phyloP scores from a whole-genome alignment of 2,797 vertebrate genomes.

The Heterohyrax brucei region DNA sequence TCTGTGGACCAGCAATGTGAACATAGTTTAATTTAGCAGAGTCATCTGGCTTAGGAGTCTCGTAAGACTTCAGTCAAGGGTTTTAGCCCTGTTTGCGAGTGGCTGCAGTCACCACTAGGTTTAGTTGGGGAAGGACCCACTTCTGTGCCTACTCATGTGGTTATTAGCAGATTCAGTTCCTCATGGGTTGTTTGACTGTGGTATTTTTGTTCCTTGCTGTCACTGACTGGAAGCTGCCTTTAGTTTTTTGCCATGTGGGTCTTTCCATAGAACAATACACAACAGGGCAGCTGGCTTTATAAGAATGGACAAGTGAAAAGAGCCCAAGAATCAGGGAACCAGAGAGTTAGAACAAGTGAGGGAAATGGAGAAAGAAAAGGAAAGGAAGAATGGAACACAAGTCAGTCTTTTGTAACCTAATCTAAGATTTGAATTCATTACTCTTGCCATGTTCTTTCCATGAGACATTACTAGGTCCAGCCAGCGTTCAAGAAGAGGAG shows the following conservation, averaged over 20 bases:
- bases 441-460: background rate
- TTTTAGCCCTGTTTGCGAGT: too few relatives aligned
- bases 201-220: background rate
- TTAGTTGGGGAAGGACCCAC: background rate
- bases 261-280: background rate
- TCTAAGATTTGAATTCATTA: background rate
- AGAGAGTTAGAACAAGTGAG: background rate
- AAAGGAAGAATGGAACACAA: background rate
- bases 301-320: background rate
- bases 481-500: background rate
- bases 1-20: background rate
- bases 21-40: background rate
- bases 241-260: background rate
- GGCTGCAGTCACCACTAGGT: background rate
- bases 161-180: background rate
- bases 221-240: background rate
- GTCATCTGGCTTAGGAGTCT: background rate
- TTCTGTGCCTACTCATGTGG: rapidly evolving
- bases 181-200: background rate
- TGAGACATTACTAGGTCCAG: background rate
- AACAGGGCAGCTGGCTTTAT: background rate
- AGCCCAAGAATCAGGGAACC: background rate
- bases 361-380: background rate
- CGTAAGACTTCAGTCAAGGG: background rate
- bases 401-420: background rate